Base-by-base conservation (phyloP, 2,113 vertebrate species). In the Ophthalmolycus amberensis region DNA sequence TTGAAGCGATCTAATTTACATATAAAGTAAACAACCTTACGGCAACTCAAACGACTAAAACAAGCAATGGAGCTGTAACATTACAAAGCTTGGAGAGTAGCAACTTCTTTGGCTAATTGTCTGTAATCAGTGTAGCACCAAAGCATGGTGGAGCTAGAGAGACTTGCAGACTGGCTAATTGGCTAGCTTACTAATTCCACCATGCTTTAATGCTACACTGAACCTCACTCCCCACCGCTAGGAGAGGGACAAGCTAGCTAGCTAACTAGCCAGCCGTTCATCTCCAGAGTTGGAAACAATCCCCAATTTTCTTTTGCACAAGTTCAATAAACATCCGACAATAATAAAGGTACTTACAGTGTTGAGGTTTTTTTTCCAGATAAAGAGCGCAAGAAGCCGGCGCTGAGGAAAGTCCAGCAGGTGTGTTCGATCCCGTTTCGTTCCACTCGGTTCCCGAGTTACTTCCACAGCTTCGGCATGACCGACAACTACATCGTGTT, bases 401-500 rank as follows among this genome's bases (percentile, higher is more conserved):
- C 85, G 7, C 75, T 97, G 88, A 94, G 92, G 37, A 94, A 95
- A 9, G 10, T 94, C 0, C 94, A 99, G 88, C 93, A 96, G 79
- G 9, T 98, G 14, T 97, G 95, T 65, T 96, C 96, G 10, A 89
- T 99, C 37, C 94, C 96, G 3, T 94, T 96, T 32, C 95, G 88
- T n/a, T 97, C 96, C 18, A 84, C 93, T 10, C 88, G 97, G 12
- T 95, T 91, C 32, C 98, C 97, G 0, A 97, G 97, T 89, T 99
- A 99, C 94, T 98, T 95, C 90, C 97, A 99, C 90, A 99, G 98
- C 91, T 99, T 99, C 32, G 97, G 98, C 9, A 80, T 99, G 93
- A 97, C 96, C 0, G 94, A 97, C 46, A 97, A 97, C 93, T 97
- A 97, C 90, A 82, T 99, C 5, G 7, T 99, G 68, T 98, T 99